These are phyloP conservation scores for Drusus annulatus DNA, from an alignment of 1,140 invertebrate genomes.

Conservation along the genomic window DNA sequence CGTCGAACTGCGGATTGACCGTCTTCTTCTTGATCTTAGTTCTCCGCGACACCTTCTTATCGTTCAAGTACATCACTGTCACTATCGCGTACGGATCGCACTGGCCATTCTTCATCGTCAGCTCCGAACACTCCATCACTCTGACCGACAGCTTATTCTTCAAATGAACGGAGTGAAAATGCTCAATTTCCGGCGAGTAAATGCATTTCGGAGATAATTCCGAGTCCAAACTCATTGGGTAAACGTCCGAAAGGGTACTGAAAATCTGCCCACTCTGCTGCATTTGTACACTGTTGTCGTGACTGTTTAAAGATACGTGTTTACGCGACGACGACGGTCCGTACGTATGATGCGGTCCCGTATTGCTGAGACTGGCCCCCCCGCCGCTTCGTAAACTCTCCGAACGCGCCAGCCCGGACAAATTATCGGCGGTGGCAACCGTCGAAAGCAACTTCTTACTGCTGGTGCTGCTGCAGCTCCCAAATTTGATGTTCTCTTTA, in stretches of 20 bases:
- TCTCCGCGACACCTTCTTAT: constrained; percentile 84
- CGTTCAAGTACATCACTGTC: constrained; percentile 85
- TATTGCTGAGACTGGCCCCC: background rate
- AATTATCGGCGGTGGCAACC: background rate
- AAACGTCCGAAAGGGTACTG: background rate
- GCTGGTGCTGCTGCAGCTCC: constrained; percentile 68
- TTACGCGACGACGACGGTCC: constrained; percentile 41
- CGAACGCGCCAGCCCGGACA: constrained; percentile 42
- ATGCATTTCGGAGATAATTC: constrained; percentile 14
- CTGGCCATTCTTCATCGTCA: constrained; percentile 90
- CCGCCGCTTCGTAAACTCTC: constrained; percentile 48
- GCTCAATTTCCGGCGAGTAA: background rate
- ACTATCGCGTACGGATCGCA: constrained; percentile 92
- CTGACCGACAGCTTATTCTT: constrained; percentile 71
- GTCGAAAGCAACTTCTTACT: constrained; percentile 64
- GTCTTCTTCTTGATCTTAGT: constrained; percentile 93
- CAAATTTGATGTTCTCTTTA: constrained; percentile 68
- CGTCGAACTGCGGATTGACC: constrained; percentile 89
- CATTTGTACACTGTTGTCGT: background rate
- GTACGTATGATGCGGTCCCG: constrained; percentile 35
- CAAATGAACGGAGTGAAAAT: constrained; percentile 24
- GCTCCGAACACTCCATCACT: constrained; percentile 88
- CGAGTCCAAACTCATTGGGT: background rate
- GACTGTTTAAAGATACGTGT: background rate
- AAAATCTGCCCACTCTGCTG: background rate